These are phyloP conservation scores for Calephelis nemesis DNA, from an alignment of 1,140 invertebrate genomes.

Conservation along the genomic window DNA sequence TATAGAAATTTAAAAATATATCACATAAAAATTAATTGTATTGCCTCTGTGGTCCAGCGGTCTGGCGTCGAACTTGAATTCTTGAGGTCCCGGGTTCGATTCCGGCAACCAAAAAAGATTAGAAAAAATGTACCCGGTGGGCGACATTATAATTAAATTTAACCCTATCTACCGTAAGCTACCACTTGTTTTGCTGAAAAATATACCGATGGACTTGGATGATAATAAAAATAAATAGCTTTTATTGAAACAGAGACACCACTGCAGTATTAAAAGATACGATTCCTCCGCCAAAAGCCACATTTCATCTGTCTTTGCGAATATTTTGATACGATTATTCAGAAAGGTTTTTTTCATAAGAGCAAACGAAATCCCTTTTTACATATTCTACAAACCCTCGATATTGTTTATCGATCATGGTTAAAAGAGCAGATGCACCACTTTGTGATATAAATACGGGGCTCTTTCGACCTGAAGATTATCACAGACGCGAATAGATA, in stretches of 20 bases:
- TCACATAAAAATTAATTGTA: no score
- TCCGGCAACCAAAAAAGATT: no score
- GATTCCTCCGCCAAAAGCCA: neutral
- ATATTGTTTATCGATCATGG: constrained; percentile 15
- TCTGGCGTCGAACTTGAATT: no score
- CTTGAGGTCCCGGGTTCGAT: no score
- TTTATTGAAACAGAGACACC: neutral
- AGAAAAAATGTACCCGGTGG: no score
- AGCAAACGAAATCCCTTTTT: constrained; percentile 7
- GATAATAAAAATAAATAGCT: neutral
- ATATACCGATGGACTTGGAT: neutral
- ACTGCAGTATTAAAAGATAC: neutral
- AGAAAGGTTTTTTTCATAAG: constrained; percentile 1
- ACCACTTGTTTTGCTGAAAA: no score
- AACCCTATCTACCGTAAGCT: no score
- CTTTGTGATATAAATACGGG: constrained; percentile 14
- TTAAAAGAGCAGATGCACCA: constrained; percentile 8
- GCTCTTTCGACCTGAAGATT: neutral
- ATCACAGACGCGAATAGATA: neutral
- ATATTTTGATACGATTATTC: constrained; percentile 4
- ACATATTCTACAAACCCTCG: neutral
- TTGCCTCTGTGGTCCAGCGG: no score
- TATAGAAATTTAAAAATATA: no score
- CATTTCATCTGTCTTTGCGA: neutral
- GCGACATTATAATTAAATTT: no score